A percentile compares a stretch with the other conserved stretches of the same genome.
Evolutionary conservation across 1,140 invertebrate species (phyloP).

Genomic region (Coptotermes formosanus): DNA sequence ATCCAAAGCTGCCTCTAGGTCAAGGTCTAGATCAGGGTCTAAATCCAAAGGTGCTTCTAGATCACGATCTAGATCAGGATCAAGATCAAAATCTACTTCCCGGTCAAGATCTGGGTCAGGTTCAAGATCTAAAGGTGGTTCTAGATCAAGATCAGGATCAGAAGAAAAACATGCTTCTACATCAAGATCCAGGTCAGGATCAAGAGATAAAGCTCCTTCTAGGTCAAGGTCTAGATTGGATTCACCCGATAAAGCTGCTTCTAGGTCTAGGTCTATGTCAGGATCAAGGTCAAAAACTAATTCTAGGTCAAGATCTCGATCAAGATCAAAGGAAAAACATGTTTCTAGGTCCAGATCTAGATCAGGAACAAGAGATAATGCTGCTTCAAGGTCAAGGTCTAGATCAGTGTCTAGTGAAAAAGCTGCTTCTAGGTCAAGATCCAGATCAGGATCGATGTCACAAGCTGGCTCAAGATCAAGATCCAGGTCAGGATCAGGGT

Average conservation of each 20-base stretch:
- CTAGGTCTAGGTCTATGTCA: slow-evolving; percentile 27
- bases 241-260: slow-evolving; percentile 31
- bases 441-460: slow-evolving; percentile 5
- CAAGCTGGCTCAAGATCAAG: slow-evolving; percentile 23
- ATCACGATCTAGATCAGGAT: slow-evolving; percentile 41
- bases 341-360: slow-evolving; percentile 31
- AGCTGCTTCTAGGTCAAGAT: slow-evolving; percentile 32
- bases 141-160: slow-evolving; percentile 44
- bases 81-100: slow-evolving; percentile 38
- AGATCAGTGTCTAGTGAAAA: slow-evolving; percentile 42
- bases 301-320: slow-evolving; percentile 12
- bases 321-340: background rate
- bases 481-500: slow-evolving; percentile 20
- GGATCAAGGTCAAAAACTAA: slow-evolving; percentile 14
- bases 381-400: slow-evolving; percentile 47
- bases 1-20: slow-evolving; percentile 35
- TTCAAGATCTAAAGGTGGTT: slow-evolving; percentile 41
- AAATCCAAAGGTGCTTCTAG: slow-evolving; percentile 41
- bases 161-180: slow-evolving; percentile 42
- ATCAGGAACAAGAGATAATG: slow-evolving; percentile 32
- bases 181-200: slow-evolving; percentile 43
- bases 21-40: slow-evolving; percentile 39
- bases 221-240: slow-evolving; percentile 27
- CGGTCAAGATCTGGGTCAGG: slow-evolving; percentile 41
- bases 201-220: slow-evolving; percentile 24